Evolutionary conservation across 1,140 invertebrate genomes (phyloP), one percentile per base, ranked within the genome.

Genomic region (Meteorus sp.): DNA sequence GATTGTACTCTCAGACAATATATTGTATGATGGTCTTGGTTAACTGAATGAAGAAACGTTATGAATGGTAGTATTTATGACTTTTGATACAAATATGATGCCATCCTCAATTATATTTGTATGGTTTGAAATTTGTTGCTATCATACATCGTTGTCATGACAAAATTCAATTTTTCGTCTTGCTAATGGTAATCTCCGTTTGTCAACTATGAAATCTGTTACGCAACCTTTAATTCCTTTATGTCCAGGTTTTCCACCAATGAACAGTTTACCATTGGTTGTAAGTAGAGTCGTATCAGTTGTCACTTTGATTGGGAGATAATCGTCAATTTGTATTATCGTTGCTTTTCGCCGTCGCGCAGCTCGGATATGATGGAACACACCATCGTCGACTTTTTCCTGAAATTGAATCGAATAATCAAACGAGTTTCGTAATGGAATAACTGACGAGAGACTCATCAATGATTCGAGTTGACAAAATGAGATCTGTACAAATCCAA

Each of bases 221-320:
- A 89, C 78, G 72, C 88, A 89, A n/a, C 85, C 87, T 1, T 78
- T 77, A 67, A 88, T 83, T 11, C 85, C 85, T 25, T 79, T 71
- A 63, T 85, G 84, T 55, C 87, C 87, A 0, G 82, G 79, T 47
- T 77, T 75, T 0, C 78, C 78, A 1, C 78, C 78, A 3, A 80
- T 65, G 59, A 80, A 80, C 17, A 80, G 66, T 51, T 79, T 79
- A 1, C 78, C 78, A 59, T 80, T 80, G 2, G 78, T 80, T 33
- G 69, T 70, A 15, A 80, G 47, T 4, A 72, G 65, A 2, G 63
- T 74, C 2, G 69, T 69, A 4, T 79, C 75, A 11, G 65, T 73
- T 1, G 67, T 22, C 0, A 76, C 56, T 56, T 76, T 80, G 1
- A 70, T 41, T 0, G 74, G 67, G 2, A 70, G 47, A 2, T 81